Percentiles rank a stretch among this genome's conserved stretches.
Conservation (phyloP, 2,888 invertebrate genomes). For the Hermaeophaga mercurialis region DNA sequence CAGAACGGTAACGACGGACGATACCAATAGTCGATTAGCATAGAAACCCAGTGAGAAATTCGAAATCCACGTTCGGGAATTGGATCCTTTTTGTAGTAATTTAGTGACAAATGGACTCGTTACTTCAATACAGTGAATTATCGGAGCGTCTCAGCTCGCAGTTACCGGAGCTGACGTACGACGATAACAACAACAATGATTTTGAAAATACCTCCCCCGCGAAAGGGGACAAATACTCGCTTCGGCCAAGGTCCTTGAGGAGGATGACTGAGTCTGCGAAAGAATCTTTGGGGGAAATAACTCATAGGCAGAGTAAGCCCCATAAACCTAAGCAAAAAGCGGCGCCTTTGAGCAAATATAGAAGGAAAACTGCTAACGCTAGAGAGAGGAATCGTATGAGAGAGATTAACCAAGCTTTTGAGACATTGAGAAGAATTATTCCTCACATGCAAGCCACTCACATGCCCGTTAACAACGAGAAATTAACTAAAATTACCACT, state of each 20-base stretch:
- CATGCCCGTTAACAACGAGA: conserved; percentile 58
- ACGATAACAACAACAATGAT: conserved; percentile 54
- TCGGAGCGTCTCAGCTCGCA: conserved; percentile 50
- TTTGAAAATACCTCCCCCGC: conserved; percentile 32
- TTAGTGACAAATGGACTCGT: conserved; percentile 46
- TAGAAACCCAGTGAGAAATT: background rate
- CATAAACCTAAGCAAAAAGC: conserved; percentile 53
- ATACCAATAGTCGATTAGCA: conserved; percentile 8
- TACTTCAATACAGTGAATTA: conserved; percentile 51
- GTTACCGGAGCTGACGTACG: conserved; percentile 41
- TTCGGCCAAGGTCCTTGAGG: conserved; percentile 53
- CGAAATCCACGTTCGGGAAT: background rate
- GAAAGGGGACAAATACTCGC: conserved; percentile 53
- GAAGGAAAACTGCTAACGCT: conserved; percentile 71
- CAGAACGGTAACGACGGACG: conserved; percentile 30
- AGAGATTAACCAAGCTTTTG: conserved; percentile 72
- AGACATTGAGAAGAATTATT: conserved; percentile 64
- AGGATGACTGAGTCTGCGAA: conserved; percentile 37
- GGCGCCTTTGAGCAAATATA: conserved; percentile 69
- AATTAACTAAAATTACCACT: conserved; percentile 71
- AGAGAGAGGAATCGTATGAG: conserved; percentile 70
- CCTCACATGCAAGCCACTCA: conserved; percentile 56
- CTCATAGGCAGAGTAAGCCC: conserved; percentile 26
- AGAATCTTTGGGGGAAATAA: conserved; percentile 25
- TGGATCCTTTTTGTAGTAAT: conserved; percentile 6